A percentile compares a stretch with the other conserved stretches of the same genome.
Evolutionary conservation across 2,888 invertebrate genomes (phyloP).

Genomic region (Eupithecia tripunctaria): DNA sequence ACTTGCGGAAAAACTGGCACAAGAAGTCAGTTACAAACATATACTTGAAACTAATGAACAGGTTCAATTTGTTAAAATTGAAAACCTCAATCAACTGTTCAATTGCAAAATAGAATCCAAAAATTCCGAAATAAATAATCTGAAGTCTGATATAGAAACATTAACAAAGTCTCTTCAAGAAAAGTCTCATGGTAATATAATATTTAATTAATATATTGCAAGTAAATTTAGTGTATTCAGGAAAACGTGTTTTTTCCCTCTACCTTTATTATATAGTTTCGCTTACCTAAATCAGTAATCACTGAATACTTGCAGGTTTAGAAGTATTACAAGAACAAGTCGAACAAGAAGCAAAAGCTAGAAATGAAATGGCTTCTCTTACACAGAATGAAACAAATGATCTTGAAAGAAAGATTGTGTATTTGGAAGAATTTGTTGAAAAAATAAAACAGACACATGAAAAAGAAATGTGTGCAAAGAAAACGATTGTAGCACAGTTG

Average conservation of each 20-base stretch:
- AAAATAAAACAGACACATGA: background rate
- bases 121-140: slow-evolving; percentile 42
- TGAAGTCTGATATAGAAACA: slow-evolving; percentile 45
- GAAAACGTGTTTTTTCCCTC: background rate
- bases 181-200: slow-evolving; percentile 54
- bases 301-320: background rate
- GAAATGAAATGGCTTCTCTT: background rate
- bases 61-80: slow-evolving; percentile 49
- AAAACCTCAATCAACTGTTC: slow-evolving; percentile 46
- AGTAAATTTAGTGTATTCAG: background rate
- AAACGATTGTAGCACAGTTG: background rate
- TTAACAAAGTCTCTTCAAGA: slow-evolving; percentile 48
- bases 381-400: background rate
- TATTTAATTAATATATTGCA: background rate
- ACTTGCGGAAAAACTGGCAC: slow-evolving; percentile 49
- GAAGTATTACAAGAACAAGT: slow-evolving; percentile 1
- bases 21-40: slow-evolving; percentile 49
- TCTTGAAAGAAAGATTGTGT: background rate
- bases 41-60: slow-evolving; percentile 57
- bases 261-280: background rate
- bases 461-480: background rate
- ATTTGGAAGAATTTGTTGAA: background rate
- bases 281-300: background rate
- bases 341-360: background rate
- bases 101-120: slow-evolving; percentile 50